Conservation (phyloP, 1,140 invertebrate species). For the Leptopilina boulardi region DNA sequence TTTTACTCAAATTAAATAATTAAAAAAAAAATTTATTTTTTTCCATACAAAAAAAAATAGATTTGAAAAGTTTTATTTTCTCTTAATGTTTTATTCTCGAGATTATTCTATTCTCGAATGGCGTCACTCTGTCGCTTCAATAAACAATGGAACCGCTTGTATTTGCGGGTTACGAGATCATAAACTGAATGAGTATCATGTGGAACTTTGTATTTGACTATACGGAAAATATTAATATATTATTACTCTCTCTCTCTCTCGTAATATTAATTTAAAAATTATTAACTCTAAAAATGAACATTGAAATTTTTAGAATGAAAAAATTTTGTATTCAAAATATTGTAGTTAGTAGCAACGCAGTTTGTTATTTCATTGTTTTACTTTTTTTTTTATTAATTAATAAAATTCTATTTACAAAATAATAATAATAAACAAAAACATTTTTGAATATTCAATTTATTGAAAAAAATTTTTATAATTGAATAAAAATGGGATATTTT, state of each 20-base stretch:
- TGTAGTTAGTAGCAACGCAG: too few relatives aligned
- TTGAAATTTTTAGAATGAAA: background rate
- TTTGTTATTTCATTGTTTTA: too few relatives aligned
- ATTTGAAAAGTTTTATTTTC: background rate
- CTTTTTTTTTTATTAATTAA: too few relatives aligned
- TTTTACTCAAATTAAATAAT: too few relatives aligned
- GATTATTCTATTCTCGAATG: background rate
- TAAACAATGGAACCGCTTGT: constrained; percentile 1
- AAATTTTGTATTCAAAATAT: background rate
- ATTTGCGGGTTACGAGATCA: constrained; percentile 7
- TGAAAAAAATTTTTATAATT: too few relatives aligned
- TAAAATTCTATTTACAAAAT: too few relatives aligned
- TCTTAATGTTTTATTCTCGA: background rate
- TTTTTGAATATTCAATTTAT: too few relatives aligned
- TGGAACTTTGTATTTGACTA: background rate
- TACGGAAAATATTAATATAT: background rate
- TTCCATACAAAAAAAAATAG: too few relatives aligned
- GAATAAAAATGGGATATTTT: too few relatives aligned
- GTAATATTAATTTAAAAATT: background rate
- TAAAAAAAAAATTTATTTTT: too few relatives aligned
- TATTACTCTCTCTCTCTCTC: background rate
- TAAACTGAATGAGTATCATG: background rate
- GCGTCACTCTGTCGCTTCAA: constrained; percentile 10
- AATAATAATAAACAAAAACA: too few relatives aligned
- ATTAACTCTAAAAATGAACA: background rate